Evolutionary conservation across 2,113 vertebrate genomes (phyloP), one percentile per base, ranked within the genome.

Genomic region (Lipotes vexillifer): DNA sequence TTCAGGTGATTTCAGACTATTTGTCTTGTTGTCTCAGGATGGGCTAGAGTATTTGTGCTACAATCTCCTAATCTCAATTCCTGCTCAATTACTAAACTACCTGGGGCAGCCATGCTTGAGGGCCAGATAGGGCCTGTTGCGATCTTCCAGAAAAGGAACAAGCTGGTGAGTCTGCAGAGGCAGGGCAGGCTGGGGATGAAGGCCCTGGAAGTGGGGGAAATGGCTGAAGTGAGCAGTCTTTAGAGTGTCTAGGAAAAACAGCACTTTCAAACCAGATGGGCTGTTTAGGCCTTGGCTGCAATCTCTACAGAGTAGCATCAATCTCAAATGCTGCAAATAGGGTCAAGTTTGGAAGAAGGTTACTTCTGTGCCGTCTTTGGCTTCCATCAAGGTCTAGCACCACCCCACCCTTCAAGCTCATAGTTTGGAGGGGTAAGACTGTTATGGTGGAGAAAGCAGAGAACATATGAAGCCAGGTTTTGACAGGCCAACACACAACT

Each of bases 101-200:
- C 23, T 63, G 20, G 65, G 8, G 52, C 44, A 59, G 52, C 61
- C 31, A 21, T 74, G 69, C 61, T 41, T 77, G 46, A 36, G 29
- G 81, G n/a, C 46, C 65, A 59, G 36, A 84, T 1, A 66, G 38
- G 55, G 38, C 36, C 59, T 82, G 20, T 11, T 89, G 10, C 2
- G 8, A 68, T 65, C 4, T 77, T 88, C 38, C n/a, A 78, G 65
- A 83, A 94, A 90, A 63, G 29, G 27, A 65, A 69, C 9, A 61
- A 41, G 14, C 9, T 68, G 15, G 25, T 61, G 27, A 84, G 11
- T 38, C 36, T 93, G 82, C 36, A 38, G 31, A 52, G 31, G 27
- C 4, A 23, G 33, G 13, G 27, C n/a, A n/a, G 33, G 1, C 29
- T 15, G 4, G 4, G 12, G 20, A 29, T 0, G 6, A 14, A 4